These are phyloP conservation scores for Styela clava DNA, from an alignment of 23 tunicate species.

Conservation along the genomic window DNA sequence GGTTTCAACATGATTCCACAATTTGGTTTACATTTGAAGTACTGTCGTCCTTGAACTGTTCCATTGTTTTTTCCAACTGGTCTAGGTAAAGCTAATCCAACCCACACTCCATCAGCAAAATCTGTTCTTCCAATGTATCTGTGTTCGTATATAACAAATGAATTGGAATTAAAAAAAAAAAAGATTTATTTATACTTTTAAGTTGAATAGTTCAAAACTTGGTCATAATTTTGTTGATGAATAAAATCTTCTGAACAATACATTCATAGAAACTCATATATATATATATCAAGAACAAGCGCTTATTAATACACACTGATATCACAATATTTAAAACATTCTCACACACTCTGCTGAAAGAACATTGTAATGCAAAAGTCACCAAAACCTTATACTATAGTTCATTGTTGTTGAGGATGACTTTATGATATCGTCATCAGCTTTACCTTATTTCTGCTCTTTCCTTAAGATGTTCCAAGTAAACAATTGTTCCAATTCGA, in stretches of 20 bases:
- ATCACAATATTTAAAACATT: too few species aligned
- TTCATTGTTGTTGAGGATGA: too few species aligned
- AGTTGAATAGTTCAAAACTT: not conserved
- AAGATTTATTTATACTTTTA: not conserved
- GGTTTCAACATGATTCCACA: slow-evolving; percentile 77
- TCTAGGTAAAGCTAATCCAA: slow-evolving; percentile 50
- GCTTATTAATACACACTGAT: too few species aligned
- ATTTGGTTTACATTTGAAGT: slow-evolving; percentile 55
- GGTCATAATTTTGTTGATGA: too few species aligned
- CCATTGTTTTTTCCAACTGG: slow-evolving; percentile 68
- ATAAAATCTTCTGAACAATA: too few species aligned
- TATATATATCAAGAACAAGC: too few species aligned
- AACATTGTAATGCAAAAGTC: too few species aligned
- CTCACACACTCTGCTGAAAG: too few species aligned
- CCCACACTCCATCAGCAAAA: slow-evolving; percentile 70
- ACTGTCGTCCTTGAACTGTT: slow-evolving; percentile 60
- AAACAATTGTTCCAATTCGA: slow-evolving; percentile 3
- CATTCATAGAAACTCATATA: too few species aligned
- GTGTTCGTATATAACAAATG: not conserved
- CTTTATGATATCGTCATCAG: too few species aligned
- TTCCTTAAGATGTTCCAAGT: not conserved
- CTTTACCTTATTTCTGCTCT: slow-evolving; percentile 18
- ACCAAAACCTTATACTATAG: too few species aligned
- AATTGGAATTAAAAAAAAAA: not conserved
- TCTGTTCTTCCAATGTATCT: slow-evolving; percentile 71